Percentiles rank a stretch among this genome's conserved stretches.
Evolutionary conservation across 2,888 invertebrate species (phyloP).

Genomic region (Rotaria socialis): DNA sequence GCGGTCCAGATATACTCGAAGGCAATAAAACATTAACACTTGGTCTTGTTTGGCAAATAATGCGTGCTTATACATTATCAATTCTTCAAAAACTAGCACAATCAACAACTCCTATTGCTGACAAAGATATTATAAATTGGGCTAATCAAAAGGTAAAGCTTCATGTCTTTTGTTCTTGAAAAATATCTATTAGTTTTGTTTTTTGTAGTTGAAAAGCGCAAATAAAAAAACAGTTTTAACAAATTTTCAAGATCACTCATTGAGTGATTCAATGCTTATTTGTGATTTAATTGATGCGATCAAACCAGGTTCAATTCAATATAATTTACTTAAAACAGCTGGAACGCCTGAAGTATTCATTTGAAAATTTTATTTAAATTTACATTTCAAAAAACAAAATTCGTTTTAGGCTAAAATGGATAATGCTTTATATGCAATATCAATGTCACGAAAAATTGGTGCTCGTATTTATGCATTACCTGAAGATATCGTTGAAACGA

Average conservation of each 20-base stretch:
- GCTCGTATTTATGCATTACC: constrained; percentile 95
- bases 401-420: constrained; percentile 76
- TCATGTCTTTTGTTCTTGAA: no score
- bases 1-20: constrained; percentile 90
- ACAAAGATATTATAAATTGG: constrained; percentile 93
- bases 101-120: constrained; percentile 70
- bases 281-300: constrained; percentile 93
- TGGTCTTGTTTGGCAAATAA: constrained; percentile 95
- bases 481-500: constrained; percentile 95
- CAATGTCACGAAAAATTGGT: constrained; percentile 92
- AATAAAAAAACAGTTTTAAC: constrained; percentile 60
- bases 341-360: neutral
- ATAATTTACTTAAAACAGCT: constrained; percentile 73
- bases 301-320: constrained; percentile 89
- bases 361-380: no score
- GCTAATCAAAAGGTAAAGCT: constrained; percentile 79
- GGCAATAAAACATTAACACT: constrained; percentile 65
- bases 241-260: constrained; percentile 72
- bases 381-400: no score
- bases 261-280: constrained; percentile 85
- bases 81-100: constrained; percentile 78
- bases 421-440: constrained; percentile 97
- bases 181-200: neutral
- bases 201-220: constrained; percentile 53
- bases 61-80: constrained; percentile 94